A percentile compares a stretch with the other conserved stretches of the same genome.
phyloP scores from a whole-genome alignment of 2,113 vertebrate genomes.

The Phalacrocorax brasilianus region DNA sequence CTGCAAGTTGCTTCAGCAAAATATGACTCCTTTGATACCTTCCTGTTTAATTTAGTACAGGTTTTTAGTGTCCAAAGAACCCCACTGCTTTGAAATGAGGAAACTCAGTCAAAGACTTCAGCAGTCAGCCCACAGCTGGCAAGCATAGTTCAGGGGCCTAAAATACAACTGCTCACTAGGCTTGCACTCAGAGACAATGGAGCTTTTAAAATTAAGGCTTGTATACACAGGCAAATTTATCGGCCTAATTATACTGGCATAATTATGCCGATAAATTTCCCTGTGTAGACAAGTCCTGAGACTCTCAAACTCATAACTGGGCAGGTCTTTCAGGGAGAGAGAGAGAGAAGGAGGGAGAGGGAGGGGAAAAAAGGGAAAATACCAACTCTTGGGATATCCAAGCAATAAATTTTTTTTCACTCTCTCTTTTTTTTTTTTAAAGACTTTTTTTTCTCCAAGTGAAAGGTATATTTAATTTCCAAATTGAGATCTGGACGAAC shows the following conservation, averaged over 20 bases:
- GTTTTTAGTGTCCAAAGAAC: slow-evolving; percentile 28
- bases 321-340: neutral
- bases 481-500: neutral
- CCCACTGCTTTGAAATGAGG: slow-evolving; percentile 51
- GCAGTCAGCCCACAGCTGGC: slow-evolving; percentile 57
- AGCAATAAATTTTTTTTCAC: neutral
- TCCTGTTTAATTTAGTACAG: slow-evolving; percentile 44
- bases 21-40: slow-evolving; percentile 50
- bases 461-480: neutral
- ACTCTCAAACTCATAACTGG: slow-evolving; percentile 13
- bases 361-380: neutral
- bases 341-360: neutral
- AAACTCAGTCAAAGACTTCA: slow-evolving; percentile 35
- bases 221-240: slow-evolving; percentile 65
- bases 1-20: slow-evolving; percentile 27
- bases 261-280: slow-evolving; percentile 56
- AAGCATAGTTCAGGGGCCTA: neutral
- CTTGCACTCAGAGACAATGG: slow-evolving; percentile 40
- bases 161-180: slow-evolving; percentile 1
- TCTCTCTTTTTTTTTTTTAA: neutral
- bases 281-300: slow-evolving; percentile 51
- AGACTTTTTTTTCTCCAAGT: neutral
- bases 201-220: slow-evolving; percentile 61
- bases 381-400: neutral
- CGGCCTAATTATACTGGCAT: slow-evolving; percentile 47